Evolutionary conservation across 37 sponge, comb jelly and placozoan species (phyloP).

Genomic region (Spongilla lacustris): DNA sequence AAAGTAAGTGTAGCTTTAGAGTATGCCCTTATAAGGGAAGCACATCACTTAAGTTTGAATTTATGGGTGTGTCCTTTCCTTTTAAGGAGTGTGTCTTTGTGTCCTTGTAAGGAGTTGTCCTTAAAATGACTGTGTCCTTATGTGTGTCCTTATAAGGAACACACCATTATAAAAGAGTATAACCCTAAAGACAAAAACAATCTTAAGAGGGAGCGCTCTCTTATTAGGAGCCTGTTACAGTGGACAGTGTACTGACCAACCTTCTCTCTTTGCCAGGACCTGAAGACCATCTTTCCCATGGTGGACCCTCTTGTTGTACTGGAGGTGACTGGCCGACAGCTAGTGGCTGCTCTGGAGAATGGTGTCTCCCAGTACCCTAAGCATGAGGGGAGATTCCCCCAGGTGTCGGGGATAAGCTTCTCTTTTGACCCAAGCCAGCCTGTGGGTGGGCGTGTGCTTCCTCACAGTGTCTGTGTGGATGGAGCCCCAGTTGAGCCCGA

Average conservation of each 20-base stretch:
- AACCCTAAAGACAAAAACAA: no score
- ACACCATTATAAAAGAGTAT: no score
- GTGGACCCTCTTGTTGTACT: slow-evolving; percentile 41
- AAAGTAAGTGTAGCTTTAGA: slow-evolving; percentile 23
- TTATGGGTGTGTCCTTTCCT: no score
- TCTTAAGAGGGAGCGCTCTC: no score
- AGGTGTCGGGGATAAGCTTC: slow-evolving; percentile 81
- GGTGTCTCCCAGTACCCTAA: slow-evolving; percentile 83
- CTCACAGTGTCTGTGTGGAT: slow-evolving; percentile 43
- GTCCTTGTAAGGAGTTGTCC: no score
- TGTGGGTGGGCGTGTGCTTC: slow-evolving; percentile 47
- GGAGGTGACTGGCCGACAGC: slow-evolving; percentile 57
- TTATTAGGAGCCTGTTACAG: no score
- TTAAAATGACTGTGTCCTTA: no score
- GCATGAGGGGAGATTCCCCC: slow-evolving; percentile 81
- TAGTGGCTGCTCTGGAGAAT: slow-evolving; percentile 79
- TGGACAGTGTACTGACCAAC: not conserved
- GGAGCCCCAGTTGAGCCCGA: slow-evolving; percentile 36
- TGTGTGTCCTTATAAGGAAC: no score
- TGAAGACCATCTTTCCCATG: slow-evolving; percentile 56
- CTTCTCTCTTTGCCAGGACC: slow-evolving; percentile 38
- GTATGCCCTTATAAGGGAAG: no score
- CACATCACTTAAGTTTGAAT: no score
- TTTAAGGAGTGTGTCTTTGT: no score
- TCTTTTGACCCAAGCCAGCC: slow-evolving; percentile 67